phyloP scores from a whole-genome alignment of 1,140 invertebrate genomes.

The Diachasmimorpha longicaudata region DNA sequence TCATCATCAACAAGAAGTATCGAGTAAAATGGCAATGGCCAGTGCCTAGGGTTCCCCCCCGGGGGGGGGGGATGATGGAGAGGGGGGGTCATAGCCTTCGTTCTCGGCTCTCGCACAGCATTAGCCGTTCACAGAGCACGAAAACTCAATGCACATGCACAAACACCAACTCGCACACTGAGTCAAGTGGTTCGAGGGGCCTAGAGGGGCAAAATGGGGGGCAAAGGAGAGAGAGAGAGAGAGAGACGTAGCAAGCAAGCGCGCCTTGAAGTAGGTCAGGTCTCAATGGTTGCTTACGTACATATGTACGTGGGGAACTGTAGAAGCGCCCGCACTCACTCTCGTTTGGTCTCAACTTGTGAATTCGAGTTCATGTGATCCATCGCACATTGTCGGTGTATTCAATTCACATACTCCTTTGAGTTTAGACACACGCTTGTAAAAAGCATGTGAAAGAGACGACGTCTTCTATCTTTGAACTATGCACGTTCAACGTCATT shows the following conservation, averaged over 20 bases:
- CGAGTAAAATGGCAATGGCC: not conserved
- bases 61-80: too few species aligned
- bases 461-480: conserved; percentile 40
- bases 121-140: not conserved
- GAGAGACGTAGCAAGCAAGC: conserved; percentile 15
- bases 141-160: not conserved
- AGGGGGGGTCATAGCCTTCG: not conserved
- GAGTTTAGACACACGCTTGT: not conserved
- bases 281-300: conserved; percentile 43
- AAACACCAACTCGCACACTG: not conserved
- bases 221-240: not conserved
- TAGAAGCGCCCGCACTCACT: conserved; percentile 29
- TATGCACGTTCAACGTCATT: conserved; percentile 25
- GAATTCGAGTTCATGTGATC: conserved; percentile 8
- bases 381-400: not conserved
- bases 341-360: conserved; percentile 6
- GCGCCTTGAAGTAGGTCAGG: conserved; percentile 46
- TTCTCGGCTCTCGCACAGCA: not conserved
- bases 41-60: not conserved
- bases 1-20: not conserved
- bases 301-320: conserved; percentile 8
- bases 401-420: not conserved
- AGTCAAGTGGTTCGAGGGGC: not conserved
- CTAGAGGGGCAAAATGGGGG: not conserved
- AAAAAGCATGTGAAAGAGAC: not conserved